Evolutionary conservation across 2,797 vertebrate genomes (phyloP).

Genomic region (Phataginus tricuspis): DNA sequence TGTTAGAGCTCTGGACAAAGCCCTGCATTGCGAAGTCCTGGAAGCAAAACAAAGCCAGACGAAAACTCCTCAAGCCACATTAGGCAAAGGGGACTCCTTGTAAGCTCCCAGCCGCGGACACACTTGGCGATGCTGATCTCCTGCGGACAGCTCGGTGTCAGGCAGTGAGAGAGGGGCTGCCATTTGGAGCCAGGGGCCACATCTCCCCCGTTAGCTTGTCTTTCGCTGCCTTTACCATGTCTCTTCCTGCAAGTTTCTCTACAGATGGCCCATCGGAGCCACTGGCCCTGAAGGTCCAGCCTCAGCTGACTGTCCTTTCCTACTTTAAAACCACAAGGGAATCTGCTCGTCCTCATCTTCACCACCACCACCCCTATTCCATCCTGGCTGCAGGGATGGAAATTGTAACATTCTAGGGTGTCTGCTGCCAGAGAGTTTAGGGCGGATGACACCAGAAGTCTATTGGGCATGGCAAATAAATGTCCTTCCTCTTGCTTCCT

Average conservation of each 20-base stretch:
- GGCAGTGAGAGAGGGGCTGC: not conserved
- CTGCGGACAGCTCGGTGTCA: accelerated
- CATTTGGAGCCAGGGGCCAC: not conserved
- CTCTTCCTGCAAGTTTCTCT: not conserved
- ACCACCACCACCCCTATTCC: not conserved
- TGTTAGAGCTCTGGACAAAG: not conserved
- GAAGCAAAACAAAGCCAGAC: not conserved
- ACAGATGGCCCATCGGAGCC: not conserved
- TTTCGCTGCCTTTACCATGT: not conserved
- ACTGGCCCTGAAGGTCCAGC: not conserved
- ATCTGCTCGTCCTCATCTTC: not conserved
- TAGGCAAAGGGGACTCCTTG: not conserved
- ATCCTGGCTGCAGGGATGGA: not conserved
- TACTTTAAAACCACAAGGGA: not conserved
- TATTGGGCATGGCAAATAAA: not conserved
- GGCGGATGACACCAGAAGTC: not conserved
- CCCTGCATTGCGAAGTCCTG: not conserved
- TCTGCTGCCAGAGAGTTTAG: not conserved
- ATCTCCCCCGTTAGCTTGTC: not conserved
- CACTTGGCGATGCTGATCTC: too few species aligned
- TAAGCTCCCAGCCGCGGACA: not conserved
- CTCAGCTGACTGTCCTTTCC: not conserved
- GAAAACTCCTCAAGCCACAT: not conserved
- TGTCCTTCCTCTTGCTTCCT: not conserved
- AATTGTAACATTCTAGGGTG: not conserved